Evolutionary conservation across 2,888 invertebrate species (phyloP), one percentile per base, ranked within the genome.

Genomic region (Tiliacea citrago): DNA sequence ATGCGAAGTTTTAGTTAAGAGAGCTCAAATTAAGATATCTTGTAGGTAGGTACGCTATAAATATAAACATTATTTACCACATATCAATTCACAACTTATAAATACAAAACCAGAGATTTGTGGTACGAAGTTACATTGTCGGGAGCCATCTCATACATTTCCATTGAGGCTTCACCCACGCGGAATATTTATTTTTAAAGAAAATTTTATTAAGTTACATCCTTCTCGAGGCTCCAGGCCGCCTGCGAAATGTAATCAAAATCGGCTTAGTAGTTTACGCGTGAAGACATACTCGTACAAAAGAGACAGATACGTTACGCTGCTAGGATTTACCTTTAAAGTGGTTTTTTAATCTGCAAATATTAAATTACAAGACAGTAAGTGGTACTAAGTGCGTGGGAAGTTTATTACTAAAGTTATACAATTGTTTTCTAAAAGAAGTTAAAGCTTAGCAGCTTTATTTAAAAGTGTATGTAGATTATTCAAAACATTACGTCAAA

Each of bases 221-320:
- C 12, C 16, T 77, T 12, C 35, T 35, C 18, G n/a, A 13, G 16
- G 39, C 60, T 12, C 49, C 42, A 21, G 3, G 58, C 29, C 21
- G 18, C 1, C 45, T 39, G 29, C 39, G 1, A 39, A 65, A 70
- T 71, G 18, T 65, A 71, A 77, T 70, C 8, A 71, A 63, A 57
- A 53, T 42, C 29, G 21, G 39, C 47, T 79, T 18, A 58, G 29
- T 21, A 68, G 39, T 53, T 75, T 49, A n/a, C 13, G 24, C 66
- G n/a, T 29, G 9, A 75, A 57, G 42, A 45, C 16, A 6, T 29
- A 29, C 1, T 29, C 29, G 29, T 35, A 51, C 35, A 55, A 49
- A 68, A 77, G 21, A 61, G 10, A 49, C 47, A 21, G n/a, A 4
- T 13, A 39, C 7, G 13, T n/a, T 51, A 47, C 53, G 35, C 12